Evolutionary conservation across 2,797 vertebrate genomes (phyloP).

Genomic region (Pipistrellus nathusii): DNA sequence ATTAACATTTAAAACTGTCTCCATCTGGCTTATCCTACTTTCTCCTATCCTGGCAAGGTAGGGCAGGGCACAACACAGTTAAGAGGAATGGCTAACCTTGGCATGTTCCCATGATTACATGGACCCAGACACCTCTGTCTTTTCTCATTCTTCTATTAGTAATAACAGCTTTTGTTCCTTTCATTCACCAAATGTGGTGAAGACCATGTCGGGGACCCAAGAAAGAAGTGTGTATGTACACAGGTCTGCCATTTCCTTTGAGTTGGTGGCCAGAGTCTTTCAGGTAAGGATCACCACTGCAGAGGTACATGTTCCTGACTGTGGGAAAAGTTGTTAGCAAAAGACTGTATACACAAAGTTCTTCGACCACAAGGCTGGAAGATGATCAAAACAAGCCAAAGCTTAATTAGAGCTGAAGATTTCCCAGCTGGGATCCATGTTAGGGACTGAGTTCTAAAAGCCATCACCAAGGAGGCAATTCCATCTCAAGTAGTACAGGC

Average conservation of each 20-base stretch:
- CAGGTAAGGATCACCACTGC: constrained; percentile 62
- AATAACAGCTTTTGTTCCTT: not conserved
- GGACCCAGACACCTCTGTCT: not conserved
- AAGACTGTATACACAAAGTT: constrained; percentile 60
- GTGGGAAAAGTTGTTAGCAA: constrained; percentile 71
- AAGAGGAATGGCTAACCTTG: not conserved
- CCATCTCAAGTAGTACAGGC: not conserved
- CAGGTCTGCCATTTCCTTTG: not conserved
- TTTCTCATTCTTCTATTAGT: not conserved
- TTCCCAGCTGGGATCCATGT: constrained; percentile 28
- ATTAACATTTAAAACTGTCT: not conserved
- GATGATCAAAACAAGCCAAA: constrained; percentile 67
- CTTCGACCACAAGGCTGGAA: constrained; percentile 58
- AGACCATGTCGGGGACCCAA: not conserved
- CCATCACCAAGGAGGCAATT: not conserved
- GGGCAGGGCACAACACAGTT: not conserved
- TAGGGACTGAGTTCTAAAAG: not conserved
- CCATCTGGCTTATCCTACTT: not conserved
- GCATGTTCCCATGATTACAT: fast-evolving
- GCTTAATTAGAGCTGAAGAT: constrained; percentile 57
- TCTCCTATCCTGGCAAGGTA: not conserved
- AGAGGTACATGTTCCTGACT: constrained; percentile 47
- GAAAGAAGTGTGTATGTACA: not conserved
- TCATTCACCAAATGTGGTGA: not conserved
- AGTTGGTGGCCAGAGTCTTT: constrained; percentile 13